phyloP scores from a whole-genome alignment of 1,140 invertebrate genomes.

The Drosophila neocordata region DNA sequence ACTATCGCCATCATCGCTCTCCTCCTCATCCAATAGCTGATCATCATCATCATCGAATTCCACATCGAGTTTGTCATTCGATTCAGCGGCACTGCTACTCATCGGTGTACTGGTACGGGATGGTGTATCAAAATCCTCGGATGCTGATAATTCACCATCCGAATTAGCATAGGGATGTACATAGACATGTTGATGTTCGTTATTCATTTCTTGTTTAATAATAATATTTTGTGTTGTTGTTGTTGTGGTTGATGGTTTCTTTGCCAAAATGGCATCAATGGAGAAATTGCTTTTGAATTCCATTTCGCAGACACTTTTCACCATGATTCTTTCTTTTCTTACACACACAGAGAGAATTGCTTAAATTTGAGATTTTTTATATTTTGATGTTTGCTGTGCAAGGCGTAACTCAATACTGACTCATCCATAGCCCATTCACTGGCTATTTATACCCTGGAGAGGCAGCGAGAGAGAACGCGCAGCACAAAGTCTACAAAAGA shows the following conservation, averaged over 20 bases:
- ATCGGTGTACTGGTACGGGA: conserved; percentile 77
- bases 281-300: conserved; percentile 87
- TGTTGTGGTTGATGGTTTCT: conserved; percentile 51
- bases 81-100: conserved; percentile 76
- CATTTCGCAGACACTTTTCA: conserved; percentile 79
- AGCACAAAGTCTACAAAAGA: conserved; percentile 38
- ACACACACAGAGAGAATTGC: conserved; percentile 40
- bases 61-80: conserved; percentile 71
- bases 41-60: conserved; percentile 70
- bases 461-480: conserved; percentile 19
- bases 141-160: conserved; percentile 69
- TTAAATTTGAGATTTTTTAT: conserved; percentile 19
- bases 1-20: conserved; percentile 57
- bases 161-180: conserved; percentile 77
- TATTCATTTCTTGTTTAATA: conserved; percentile 54
- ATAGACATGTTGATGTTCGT: conserved; percentile 42
- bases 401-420: conserved; percentile 67
- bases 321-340: conserved; percentile 46
- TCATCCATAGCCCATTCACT: conserved; percentile 40
- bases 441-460: conserved; percentile 65
- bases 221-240: conserved; percentile 25
- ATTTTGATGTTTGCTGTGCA: conserved; percentile 38
- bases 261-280: conserved; percentile 88
- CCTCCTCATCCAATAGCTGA: conserved; percentile 64
- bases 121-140: conserved; percentile 75